Evolutionary conservation across 2,113 vertebrate genomes (phyloP).

Genomic region (Pituophis catenifer): DNA sequence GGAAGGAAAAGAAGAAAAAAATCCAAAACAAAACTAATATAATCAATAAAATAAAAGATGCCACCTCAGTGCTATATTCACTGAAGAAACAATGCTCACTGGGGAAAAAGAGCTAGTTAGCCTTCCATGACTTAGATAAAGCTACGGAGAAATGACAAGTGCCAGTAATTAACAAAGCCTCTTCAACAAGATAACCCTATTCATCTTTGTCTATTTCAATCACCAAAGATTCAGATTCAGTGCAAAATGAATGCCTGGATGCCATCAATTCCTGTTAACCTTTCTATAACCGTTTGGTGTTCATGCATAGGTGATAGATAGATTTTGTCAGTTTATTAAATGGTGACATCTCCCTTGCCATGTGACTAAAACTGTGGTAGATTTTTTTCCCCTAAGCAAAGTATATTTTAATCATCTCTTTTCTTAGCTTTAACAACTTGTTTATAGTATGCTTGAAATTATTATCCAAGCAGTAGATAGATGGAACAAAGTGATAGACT

Average conservation of each 20-base stretch:
- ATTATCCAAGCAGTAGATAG: neutral
- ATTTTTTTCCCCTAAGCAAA: constrained; percentile 62
- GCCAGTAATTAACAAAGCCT: constrained; percentile 89
- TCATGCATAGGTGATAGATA: constrained; percentile 86
- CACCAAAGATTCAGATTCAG: constrained; percentile 80
- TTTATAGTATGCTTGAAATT: constrained; percentile 5
- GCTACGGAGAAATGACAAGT: constrained; percentile 87
- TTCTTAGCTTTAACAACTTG: constrained; percentile 39
- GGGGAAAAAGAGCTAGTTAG: constrained; percentile 85
- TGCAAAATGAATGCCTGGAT: constrained; percentile 87
- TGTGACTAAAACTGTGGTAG: constrained; percentile 69
- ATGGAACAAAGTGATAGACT: neutral
- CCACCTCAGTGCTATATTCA: constrained; percentile 83
- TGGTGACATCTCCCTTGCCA: constrained; percentile 73
- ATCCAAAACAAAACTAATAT: neutral
- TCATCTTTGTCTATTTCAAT: constrained; percentile 95
- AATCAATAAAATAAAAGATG: constrained; percentile 26
- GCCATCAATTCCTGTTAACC: constrained; percentile 95
- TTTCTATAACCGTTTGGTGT: constrained; percentile 84
- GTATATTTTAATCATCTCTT: constrained; percentile 69
- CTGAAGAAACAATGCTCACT: constrained; percentile 84
- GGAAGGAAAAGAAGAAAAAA: constrained; percentile 60
- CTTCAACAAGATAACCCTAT: constrained; percentile 87
- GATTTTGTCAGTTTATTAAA: constrained; percentile 94
- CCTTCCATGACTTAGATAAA: constrained; percentile 88